A percentile compares a stretch with the other conserved stretches of the same genome.
phyloP scores from a whole-genome alignment of 2,113 vertebrate species.

The Trichomycterus rosablanca region DNA sequence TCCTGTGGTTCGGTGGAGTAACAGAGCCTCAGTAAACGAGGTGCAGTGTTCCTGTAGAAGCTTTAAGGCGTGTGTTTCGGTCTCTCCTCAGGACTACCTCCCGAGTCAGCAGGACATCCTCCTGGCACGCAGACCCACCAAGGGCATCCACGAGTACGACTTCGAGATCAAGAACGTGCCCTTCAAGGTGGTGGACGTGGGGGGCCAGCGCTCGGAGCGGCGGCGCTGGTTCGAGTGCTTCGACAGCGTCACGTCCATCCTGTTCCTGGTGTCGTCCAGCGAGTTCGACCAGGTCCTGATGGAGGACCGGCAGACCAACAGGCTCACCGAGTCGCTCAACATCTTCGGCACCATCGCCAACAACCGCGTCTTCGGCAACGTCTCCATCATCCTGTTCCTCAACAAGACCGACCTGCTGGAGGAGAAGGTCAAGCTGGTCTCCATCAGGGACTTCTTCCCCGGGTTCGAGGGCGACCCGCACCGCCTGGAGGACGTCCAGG shows the following conservation, averaged over 20 bases:
- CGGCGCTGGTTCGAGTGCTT: conserved; percentile 87
- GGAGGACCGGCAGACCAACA: conserved; percentile 83
- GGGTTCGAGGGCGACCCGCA: conserved; percentile 80
- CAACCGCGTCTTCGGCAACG: conserved; percentile 86
- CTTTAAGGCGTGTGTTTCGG: too few relatives aligned
- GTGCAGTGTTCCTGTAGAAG: too few relatives aligned
- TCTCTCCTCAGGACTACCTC: conserved; percentile 73
- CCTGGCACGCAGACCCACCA: conserved; percentile 79
- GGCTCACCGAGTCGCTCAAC: conserved; percentile 83
- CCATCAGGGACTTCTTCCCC: conserved; percentile 84
- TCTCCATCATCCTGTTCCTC: conserved; percentile 87
- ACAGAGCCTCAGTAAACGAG: too few relatives aligned
- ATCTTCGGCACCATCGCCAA: conserved; percentile 89
- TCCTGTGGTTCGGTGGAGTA: too few relatives aligned
- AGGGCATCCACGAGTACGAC: conserved; percentile 84
- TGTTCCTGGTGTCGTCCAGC: conserved; percentile 84
- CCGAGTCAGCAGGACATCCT: conserved; percentile 82
- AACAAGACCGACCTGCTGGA: conserved; percentile 89
- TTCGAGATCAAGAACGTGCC: conserved; percentile 88
- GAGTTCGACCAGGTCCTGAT: conserved; percentile 87
- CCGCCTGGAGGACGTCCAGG: conserved; percentile 79
- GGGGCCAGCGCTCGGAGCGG: conserved; percentile 79
- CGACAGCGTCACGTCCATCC: conserved; percentile 82
- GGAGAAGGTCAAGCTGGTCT: conserved; percentile 80
- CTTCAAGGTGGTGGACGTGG: conserved; percentile 89